A percentile compares a stretch with the other conserved stretches of the same genome.
Evolutionary conservation across 2,888 invertebrate genomes (phyloP).

Genomic region (Ametastegia equiseti): DNA sequence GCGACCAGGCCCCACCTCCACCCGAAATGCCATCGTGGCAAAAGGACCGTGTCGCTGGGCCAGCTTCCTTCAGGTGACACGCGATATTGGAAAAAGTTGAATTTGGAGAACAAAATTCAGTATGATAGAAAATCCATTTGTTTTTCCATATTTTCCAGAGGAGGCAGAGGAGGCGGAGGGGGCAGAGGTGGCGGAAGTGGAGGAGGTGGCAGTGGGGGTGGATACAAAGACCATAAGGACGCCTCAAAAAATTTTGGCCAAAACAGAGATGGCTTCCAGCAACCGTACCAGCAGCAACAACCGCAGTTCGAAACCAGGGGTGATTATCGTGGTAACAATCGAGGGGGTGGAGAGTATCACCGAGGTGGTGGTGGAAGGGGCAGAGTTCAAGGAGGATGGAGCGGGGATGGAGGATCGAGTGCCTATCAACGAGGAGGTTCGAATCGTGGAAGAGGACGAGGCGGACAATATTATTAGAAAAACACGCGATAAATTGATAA

Average conservation of each 20-base stretch:
- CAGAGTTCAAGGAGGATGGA: slow-evolving; percentile 75
- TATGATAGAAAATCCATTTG: neutral
- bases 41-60: slow-evolving; percentile 80
- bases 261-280: slow-evolving; percentile 56
- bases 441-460: slow-evolving; percentile 51
- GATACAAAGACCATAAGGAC: slow-evolving; percentile 63
- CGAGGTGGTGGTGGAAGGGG: slow-evolving; percentile 65
- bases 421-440: slow-evolving; percentile 57
- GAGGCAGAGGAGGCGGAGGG: slow-evolving; percentile 63
- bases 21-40: slow-evolving; percentile 99
- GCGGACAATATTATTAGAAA: slow-evolving; percentile 21
- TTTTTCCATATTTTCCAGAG: slow-evolving; percentile 57
- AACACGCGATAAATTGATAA: neutral
- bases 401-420: slow-evolving; percentile 62
- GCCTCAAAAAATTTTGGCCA: slow-evolving; percentile 62
- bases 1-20: slow-evolving; percentile 94
- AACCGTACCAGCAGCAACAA: slow-evolving; percentile 48
- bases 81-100: neutral
- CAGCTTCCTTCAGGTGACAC: slow-evolving; percentile 63
- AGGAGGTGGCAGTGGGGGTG: slow-evolving; percentile 57
- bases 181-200: slow-evolving; percentile 65
- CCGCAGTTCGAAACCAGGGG: slow-evolving; percentile 27
- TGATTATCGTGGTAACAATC: slow-evolving; percentile 54
- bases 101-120: neutral
- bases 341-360: slow-evolving; percentile 57